Base-by-base conservation (phyloP, 1,140 invertebrate genomes). In the Aplysia californica region DNA sequence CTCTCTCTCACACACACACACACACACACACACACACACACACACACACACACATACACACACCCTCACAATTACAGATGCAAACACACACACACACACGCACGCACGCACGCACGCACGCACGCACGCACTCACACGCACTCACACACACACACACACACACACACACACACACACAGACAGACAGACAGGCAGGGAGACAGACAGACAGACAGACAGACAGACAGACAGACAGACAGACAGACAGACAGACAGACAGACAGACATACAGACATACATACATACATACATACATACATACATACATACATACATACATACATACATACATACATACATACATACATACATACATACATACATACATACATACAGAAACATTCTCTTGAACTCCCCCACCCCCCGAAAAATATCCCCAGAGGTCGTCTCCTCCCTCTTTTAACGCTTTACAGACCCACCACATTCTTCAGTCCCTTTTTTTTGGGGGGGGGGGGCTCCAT, bases 311-410 rank as follows among this genome's bases (percentile, higher is more conserved):
- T 36, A 66, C 23, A 66, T 36, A 66, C 33, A 66, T 36, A 66
- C 33, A 66, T 36, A 66, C 33, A 66, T 66, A 66, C 33, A 66
- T 66, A 66, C 33, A 66, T 66, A 66, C 33, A 66, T 66, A 66
- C 33, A 66, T 66, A 66, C 33, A 66, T 66, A 66, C 33, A 66
- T 66, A 66, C 33, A 66, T 66, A 66, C 33, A 66, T 66, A 66
- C 33, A 66, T 66, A 66, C 33, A 66, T 66, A 66, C 64, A 66
- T 66, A 66, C 64, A 26, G 64, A 31, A 35, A 66, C 20, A 6
- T 66, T 31, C 33, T 36, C 18, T 10, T 66, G 10, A 6, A n/a
- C n/a, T n/a, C n/a, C n/a, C n/a, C n/a, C n/a, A n/a, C n/a, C n/a
- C n/a, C n/a, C n/a, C n/a, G n/a, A n/a, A n/a, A n/a, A n/a, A n/a